phyloP scores from a whole-genome alignment of 2,113 vertebrate genomes.

The Acrocephalus arundinaceus region DNA sequence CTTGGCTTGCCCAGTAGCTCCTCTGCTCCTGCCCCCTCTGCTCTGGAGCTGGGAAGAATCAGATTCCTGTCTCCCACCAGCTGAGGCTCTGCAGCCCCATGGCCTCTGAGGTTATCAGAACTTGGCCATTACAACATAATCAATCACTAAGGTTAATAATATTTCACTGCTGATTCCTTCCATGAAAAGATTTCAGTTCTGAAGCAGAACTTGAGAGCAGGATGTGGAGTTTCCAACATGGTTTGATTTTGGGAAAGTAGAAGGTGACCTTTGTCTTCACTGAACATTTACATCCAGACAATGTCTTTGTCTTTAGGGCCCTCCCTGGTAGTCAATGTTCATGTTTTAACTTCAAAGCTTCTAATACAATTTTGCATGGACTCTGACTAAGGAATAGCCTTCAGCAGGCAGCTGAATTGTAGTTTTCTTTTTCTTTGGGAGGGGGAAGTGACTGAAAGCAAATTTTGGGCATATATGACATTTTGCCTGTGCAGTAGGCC shows the following conservation, averaged over 20 bases:
- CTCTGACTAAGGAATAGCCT: constrained; percentile 42
- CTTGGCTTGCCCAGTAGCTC: not conserved
- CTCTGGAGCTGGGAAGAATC: not conserved
- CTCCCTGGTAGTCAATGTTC: not conserved
- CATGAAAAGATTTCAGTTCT: not conserved
- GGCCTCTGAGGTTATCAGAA: not conserved
- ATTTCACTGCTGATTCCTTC: not conserved
- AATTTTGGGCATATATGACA: constrained; percentile 11
- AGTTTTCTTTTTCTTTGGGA: not conserved
- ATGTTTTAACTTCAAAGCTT: constrained; percentile 35
- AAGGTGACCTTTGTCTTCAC: constrained; percentile 41
- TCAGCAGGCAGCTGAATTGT: constrained; percentile 3
- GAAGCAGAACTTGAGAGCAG: not conserved
- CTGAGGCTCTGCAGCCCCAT: not conserved
- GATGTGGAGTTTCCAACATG: not conserved
- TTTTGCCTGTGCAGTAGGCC: not conserved
- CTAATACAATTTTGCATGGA: constrained; percentile 38
- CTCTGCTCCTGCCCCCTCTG: not conserved
- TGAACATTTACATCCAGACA: constrained; percentile 27
- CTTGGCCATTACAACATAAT: not conserved
- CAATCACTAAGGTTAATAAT: not conserved
- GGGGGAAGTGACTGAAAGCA: not conserved
- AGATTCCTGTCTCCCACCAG: not conserved
- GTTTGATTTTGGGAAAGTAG: not conserved
- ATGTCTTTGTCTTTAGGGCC: constrained; percentile 47